Conservation (phyloP, 1,140 invertebrate genomes). For the Drosophila neocordata region DNA sequence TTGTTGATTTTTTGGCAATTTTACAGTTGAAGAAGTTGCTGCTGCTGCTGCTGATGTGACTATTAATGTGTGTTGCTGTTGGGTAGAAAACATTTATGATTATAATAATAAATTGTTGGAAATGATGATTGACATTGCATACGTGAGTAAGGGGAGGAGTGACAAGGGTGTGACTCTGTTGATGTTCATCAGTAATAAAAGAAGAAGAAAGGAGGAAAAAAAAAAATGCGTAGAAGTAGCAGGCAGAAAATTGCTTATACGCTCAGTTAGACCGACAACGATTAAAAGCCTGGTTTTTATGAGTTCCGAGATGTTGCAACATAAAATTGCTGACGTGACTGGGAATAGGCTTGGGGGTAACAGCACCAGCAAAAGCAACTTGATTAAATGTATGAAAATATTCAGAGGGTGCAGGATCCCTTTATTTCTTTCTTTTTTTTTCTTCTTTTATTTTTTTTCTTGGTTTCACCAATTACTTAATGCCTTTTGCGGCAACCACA, state of each 20-base stretch:
- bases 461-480: slow-evolving; percentile 64
- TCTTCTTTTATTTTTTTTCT: slow-evolving; percentile 5
- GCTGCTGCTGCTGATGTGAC: slow-evolving; percentile 4
- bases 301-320: slow-evolving; percentile 22
- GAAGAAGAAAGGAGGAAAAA: not conserved
- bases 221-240: slow-evolving; percentile 4
- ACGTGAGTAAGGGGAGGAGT: slow-evolving; percentile 30
- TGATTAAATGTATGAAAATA: slow-evolving; percentile 51
- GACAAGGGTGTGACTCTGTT: slow-evolving; percentile 20
- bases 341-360: not conserved
- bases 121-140: slow-evolving; percentile 70
- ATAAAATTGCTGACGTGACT: slow-evolving; percentile 22
- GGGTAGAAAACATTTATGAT: slow-evolving; percentile 50
- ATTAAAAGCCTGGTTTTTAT: slow-evolving; percentile 61
- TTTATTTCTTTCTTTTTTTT: not conserved
- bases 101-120: slow-evolving; percentile 60
- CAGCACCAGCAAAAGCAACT: slow-evolving; percentile 22
- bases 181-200: slow-evolving; percentile 62
- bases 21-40: slow-evolving; percentile 9
- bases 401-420: slow-evolving; percentile 37
- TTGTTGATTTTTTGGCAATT: not conserved
- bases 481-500: slow-evolving; percentile 55
- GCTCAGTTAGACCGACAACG: slow-evolving; percentile 56
- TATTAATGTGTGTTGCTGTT: not conserved
- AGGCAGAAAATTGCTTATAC: slow-evolving; percentile 57